phyloP scores from a whole-genome alignment of 1,140 invertebrate species.

The Procambarus clarkii region DNA sequence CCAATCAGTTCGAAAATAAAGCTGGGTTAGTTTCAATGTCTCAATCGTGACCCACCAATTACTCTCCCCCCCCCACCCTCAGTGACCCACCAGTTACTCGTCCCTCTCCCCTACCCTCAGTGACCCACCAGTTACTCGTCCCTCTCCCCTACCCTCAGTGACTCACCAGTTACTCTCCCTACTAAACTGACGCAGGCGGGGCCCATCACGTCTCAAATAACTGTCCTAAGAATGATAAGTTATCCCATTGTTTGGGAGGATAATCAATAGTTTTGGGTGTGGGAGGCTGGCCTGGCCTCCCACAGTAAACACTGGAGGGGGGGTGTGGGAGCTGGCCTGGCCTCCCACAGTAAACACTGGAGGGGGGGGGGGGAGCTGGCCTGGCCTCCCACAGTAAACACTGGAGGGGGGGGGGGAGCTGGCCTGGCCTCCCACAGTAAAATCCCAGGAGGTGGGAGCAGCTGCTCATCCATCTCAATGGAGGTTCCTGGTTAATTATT shows the following conservation, averaged over 20 bases:
- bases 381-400: neutral
- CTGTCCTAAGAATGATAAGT: conserved; percentile 8
- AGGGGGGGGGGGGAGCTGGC: too few species aligned
- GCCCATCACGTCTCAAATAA: neutral
- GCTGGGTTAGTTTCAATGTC: too few species aligned
- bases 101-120: neutral
- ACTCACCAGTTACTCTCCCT: too few species aligned
- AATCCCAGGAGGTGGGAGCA: neutral
- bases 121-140: too few species aligned
- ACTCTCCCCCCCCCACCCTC: too few species aligned
- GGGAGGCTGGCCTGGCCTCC: neutral
- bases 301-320: neutral
- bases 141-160: neutral
- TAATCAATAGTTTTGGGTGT: neutral
- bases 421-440: neutral
- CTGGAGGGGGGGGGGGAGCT: neutral
- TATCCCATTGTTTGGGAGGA: conserved; percentile 15
- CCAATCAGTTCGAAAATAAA: too few species aligned
- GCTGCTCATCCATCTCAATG: too few species aligned
- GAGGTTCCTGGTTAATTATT: too few species aligned
- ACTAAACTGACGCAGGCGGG: neutral
- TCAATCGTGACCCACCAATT: too few species aligned
- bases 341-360: neutral
- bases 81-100: too few species aligned
- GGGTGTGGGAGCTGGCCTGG: too few species aligned